Percentiles rank a stretch among this genome's conserved stretches.
These are phyloP conservation scores for Pluvianellus socialis DNA, from an alignment of 2,113 vertebrate genomes.

Conservation along the genomic window DNA sequence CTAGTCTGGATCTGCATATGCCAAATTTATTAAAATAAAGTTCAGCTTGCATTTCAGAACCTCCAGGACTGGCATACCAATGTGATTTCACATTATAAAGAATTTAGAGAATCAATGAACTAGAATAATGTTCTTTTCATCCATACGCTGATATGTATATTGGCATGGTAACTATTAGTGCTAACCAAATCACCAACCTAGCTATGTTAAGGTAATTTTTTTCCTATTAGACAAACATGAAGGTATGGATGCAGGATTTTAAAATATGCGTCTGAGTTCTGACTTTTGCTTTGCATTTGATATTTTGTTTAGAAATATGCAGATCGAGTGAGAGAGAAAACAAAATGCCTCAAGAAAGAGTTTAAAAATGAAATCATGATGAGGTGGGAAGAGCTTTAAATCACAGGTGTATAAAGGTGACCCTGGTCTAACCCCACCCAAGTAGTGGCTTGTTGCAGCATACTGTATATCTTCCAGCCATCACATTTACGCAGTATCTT, in stretches of 20 bases:
- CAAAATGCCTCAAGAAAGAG: neutral
- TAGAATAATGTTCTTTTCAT: slow-evolving; percentile 11
- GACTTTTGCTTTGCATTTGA: neutral
- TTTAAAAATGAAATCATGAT: neutral
- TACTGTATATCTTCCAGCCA: slow-evolving; percentile 80
- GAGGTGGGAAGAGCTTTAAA: slow-evolving; percentile 65
- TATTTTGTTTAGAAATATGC: neutral
- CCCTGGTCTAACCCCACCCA: slow-evolving; percentile 79
- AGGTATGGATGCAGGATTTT: neutral
- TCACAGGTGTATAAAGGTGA: slow-evolving; percentile 80
- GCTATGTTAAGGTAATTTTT: neutral
- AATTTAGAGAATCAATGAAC: slow-evolving; percentile 39
- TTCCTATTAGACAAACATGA: neutral
- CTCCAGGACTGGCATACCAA: slow-evolving; percentile 28
- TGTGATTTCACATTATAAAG: slow-evolving; percentile 46
- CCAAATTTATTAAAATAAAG: slow-evolving; percentile 57
- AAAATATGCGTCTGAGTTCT: neutral
- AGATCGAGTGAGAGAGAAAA: neutral
- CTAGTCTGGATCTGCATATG: neutral
- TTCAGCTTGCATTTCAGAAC: slow-evolving; percentile 38
- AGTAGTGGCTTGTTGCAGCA: slow-evolving; percentile 71
- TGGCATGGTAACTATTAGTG: slow-evolving; percentile 30
- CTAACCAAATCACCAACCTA: slow-evolving; percentile 29
- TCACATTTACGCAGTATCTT: slow-evolving; percentile 90
- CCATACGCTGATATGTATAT: slow-evolving; percentile 3